phyloP scores from a whole-genome alignment of 1,140 invertebrate genomes.

The Drosophila ficusphila region DNA sequence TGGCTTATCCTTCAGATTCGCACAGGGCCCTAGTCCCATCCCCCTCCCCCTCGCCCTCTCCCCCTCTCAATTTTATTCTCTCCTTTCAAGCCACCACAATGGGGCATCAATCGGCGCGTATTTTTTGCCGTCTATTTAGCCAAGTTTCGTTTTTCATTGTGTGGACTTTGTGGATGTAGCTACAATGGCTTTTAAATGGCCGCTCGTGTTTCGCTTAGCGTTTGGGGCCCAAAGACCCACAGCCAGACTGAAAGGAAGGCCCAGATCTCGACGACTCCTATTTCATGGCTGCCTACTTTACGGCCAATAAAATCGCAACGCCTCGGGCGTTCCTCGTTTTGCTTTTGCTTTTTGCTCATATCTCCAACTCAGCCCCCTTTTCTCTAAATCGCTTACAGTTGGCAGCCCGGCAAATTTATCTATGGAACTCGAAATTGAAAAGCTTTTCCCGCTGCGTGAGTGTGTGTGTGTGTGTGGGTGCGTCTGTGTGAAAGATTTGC shows the following conservation, averaged over 20 bases:
- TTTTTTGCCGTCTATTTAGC: constrained; percentile 75
- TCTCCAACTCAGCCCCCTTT: not conserved
- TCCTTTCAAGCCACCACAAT: constrained; percentile 44
- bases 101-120: constrained; percentile 66
- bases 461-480: constrained; percentile 31
- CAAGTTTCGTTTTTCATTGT: constrained; percentile 80
- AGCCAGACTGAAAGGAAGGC: too few relatives aligned
- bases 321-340: constrained; percentile 50
- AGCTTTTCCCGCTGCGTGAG: constrained; percentile 25
- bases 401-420: constrained; percentile 73
- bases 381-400: constrained; percentile 59
- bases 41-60: not conserved
- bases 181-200: constrained; percentile 77
- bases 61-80: not conserved
- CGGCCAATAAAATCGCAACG: constrained; percentile 79
- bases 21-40: constrained; percentile 8
- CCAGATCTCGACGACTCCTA: constrained; percentile 43
- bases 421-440: constrained; percentile 77
- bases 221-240: not conserved
- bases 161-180: constrained; percentile 62
- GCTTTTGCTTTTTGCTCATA: constrained; percentile 1
- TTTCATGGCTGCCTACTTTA: constrained; percentile 78
- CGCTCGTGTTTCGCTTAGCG: constrained; percentile 42
- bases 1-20: constrained; percentile 74
- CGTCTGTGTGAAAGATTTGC: constrained; percentile 14